Evolutionary conservation across 2,113 vertebrate species (phyloP).

Genomic region (Dicerorhinus sumatrensis): DNA sequence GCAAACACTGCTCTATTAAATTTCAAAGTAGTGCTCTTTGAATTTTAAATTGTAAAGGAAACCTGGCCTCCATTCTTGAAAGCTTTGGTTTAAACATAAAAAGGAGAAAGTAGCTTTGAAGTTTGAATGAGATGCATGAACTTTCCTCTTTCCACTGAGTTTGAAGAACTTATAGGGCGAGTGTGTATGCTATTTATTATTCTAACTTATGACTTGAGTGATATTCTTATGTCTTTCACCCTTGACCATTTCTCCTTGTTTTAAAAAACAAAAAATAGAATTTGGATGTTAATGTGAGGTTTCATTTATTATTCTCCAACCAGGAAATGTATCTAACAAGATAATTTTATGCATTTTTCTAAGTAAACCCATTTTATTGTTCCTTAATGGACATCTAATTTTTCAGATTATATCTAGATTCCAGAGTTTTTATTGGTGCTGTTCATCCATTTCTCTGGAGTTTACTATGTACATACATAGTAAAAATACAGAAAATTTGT

Average conservation of each 20-base stretch:
- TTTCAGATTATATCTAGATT: constrained; percentile 53
- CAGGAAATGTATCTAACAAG: not conserved
- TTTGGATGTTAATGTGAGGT: constrained; percentile 55
- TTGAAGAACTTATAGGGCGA: constrained; percentile 65
- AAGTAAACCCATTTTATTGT: constrained; percentile 61
- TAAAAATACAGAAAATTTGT: constrained; percentile 74
- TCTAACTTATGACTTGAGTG: constrained; percentile 81
- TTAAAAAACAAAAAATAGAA: not conserved
- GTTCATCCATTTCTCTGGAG: constrained; percentile 62
- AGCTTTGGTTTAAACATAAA: constrained; percentile 85
- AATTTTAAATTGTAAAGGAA: constrained; percentile 90
- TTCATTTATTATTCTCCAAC: constrained; percentile 46
- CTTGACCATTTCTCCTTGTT: constrained; percentile 71
- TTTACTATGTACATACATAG: constrained; percentile 55
- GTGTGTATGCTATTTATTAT: constrained; percentile 77
- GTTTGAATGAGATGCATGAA: constrained; percentile 88
- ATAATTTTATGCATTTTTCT: constrained; percentile 56
- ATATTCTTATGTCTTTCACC: constrained; percentile 73
- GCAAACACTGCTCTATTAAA: constrained; percentile 86
- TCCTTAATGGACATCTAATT: constrained; percentile 57
- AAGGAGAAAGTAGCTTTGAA: constrained; percentile 88
- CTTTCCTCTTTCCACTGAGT: constrained; percentile 78
- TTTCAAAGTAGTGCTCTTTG: constrained; percentile 88
- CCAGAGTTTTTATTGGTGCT: constrained; percentile 1
- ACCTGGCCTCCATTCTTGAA: constrained; percentile 88